Evolutionary conservation across 37 sponge, comb jelly and placozoan genomes (phyloP).

Genomic region (Aphrocallistes beatrix): DNA sequence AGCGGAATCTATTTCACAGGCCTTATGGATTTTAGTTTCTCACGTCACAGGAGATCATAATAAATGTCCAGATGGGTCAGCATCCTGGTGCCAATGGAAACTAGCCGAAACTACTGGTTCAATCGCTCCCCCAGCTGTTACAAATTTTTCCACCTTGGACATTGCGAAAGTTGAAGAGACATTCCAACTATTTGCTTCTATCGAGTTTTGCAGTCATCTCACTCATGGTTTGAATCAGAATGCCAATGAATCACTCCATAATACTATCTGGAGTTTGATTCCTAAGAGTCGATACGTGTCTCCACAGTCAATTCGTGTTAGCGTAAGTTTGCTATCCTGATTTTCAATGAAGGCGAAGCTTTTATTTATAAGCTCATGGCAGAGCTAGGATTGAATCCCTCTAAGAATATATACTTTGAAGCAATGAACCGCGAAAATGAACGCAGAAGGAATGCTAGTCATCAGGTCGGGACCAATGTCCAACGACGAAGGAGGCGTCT

Average conservation of each 20-base stretch:
- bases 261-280: background rate
- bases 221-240: background rate
- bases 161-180: background rate
- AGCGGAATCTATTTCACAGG: background rate
- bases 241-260: background rate
- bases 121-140: background rate
- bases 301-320: background rate
- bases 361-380: background rate
- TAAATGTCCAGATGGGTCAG: background rate
- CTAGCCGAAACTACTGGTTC: background rate
- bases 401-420: no score
- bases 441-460: no score
- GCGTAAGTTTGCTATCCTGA: background rate
- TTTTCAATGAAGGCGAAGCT: background rate
- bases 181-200: background rate
- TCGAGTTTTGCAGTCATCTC: background rate
- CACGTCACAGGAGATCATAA: background rate
- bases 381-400: background rate
- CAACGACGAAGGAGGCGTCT: no score
- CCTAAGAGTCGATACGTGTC: background rate
- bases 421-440: no score
- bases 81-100: background rate
- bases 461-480: no score
- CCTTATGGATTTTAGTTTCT: background rate
- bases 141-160: background rate